phyloP scores from a whole-genome alignment of 53 echinoderm and acorn worm genomes.

The Paelopatides confundens region DNA sequence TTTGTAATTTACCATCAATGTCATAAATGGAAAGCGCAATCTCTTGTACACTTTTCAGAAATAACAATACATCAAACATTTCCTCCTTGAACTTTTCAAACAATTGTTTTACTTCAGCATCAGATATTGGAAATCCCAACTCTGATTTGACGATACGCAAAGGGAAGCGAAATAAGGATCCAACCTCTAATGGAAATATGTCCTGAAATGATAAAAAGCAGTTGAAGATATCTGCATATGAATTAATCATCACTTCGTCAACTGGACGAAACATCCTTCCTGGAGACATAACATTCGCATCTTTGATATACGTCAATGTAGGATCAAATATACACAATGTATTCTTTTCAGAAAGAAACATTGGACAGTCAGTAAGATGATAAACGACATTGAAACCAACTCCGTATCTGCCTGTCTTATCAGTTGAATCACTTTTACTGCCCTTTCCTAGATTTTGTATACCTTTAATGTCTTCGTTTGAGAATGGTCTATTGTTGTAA shows the following conservation, averaged over 20 bases:
- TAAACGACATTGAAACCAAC: constrained; percentile 95
- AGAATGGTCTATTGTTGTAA: constrained; percentile 82
- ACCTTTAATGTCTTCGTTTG: constrained; percentile 84
- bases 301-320: constrained; percentile 55
- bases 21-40: background rate
- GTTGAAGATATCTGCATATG: background rate
- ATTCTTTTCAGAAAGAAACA: constrained; percentile 74
- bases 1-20: background rate
- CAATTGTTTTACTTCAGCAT: background rate
- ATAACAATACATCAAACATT: constrained; percentile 20
- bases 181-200: background rate
- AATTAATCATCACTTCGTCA: background rate
- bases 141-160: background rate
- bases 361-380: constrained; percentile 91
- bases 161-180: constrained; percentile 10
- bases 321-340: constrained; percentile 88
- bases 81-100: constrained; percentile 9
- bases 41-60: constrained; percentile 1
- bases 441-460: constrained; percentile 91
- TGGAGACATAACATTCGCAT: constrained; percentile 49
- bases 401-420: constrained; percentile 86
- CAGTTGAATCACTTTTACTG: constrained; percentile 70
- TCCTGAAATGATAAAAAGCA: constrained; percentile 8
- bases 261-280: constrained; percentile 53
- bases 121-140: background rate